Percentiles rank a stretch among this genome's conserved stretches.
phyloP scores from a whole-genome alignment of 1,140 invertebrate species.

The Aphis craccivora region DNA sequence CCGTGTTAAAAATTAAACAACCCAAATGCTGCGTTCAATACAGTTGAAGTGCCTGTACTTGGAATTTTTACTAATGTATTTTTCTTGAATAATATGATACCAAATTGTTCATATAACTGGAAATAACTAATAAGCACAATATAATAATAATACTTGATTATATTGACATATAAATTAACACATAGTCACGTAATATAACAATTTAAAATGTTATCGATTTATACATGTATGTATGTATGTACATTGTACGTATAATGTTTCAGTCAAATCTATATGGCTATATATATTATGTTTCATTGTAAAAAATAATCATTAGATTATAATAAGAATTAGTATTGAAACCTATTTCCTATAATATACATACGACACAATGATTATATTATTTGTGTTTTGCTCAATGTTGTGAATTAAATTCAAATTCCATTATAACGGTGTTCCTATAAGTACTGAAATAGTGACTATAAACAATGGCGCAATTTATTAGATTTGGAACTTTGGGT shows the following conservation, averaged over 20 bases:
- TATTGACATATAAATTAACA: background rate
- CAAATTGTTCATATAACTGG: background rate
- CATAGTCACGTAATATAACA: background rate
- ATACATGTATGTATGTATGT: background rate
- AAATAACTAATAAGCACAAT: background rate
- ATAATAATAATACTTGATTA: no score
- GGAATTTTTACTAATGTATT: background rate
- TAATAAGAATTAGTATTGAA: background rate
- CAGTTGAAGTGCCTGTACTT: background rate
- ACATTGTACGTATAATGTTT: background rate
- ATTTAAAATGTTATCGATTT: background rate
- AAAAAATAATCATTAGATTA: background rate
- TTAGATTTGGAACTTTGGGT: background rate
- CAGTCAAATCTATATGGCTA: background rate
- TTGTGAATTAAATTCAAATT: conserved; percentile 12
- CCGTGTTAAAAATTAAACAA: background rate
- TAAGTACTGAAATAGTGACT: background rate
- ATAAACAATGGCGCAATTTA: background rate
- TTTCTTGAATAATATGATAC: background rate
- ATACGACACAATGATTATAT: conserved; percentile 5
- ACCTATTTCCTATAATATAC: background rate
- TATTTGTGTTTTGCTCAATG: background rate
- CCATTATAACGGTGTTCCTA: background rate
- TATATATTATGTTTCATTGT: background rate
- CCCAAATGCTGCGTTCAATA: background rate